Evolutionary conservation across 2,888 invertebrate species (phyloP), one percentile per base, ranked within the genome.

Genomic region (Ctenicera cuprea): DNA sequence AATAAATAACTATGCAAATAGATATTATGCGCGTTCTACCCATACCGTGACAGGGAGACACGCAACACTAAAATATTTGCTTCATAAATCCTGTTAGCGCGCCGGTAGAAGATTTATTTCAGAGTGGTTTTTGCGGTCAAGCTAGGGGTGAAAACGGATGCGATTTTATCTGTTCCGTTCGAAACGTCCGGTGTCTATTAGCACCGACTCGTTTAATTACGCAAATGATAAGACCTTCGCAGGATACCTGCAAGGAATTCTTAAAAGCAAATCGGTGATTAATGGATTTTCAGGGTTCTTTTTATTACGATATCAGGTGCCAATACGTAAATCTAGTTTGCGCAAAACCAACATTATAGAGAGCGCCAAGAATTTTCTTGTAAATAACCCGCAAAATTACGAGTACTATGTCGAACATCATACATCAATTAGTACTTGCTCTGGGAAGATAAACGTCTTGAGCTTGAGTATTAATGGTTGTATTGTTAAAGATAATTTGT

Each of bases 1-100:
- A 38, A 62, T 43, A 62, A 62, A 62, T 62, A 45, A 62, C 45
- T 62, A 62, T 62, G 62, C 43, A 62, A 62, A 62, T 62, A 43
- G 30, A 62, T 30, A 43, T 62, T 14, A 62, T 26, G 26, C 26
- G 4, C 62, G 61, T 61, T 61, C n/a, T 22, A 41, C 61, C 33
- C 57, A n/a, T 12, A 30, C 57, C 57, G 59, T 20, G 59, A 59
- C 59, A 5, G 38, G 5, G 5, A 37, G 11, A 38, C 59, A 59
- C 59, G 59, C 59, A 38, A 54, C 54, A 57, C 16, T 38, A 12
- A 38, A 37, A 37, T 59, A 59, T 59, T 38, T 18, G 26, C 45
- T 62, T 62, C 43, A 62, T 62, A 62, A 62, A 62, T 62, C 11
- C 62, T 18, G 11, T 62, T 62, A 59, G 38, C 59, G 38, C 59